These are phyloP conservation scores for Hystrix cristata DNA, from an alignment of 2,113 vertebrate species.

Conservation along the genomic window DNA sequence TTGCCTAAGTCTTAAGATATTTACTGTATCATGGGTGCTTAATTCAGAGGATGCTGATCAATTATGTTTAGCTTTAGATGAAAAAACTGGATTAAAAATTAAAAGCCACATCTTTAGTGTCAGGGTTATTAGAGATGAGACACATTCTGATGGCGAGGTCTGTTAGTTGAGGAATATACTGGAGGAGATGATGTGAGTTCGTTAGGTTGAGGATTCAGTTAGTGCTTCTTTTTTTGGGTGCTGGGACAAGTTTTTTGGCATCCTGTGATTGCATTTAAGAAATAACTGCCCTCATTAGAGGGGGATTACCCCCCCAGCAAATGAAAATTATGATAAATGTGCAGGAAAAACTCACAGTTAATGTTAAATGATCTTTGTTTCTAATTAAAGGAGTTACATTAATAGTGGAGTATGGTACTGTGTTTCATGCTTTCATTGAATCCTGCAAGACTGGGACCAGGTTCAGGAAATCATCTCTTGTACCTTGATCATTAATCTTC, in stretches of 20 bases:
- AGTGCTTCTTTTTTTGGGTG: background rate
- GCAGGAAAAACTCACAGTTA: slow-evolving; percentile 30
- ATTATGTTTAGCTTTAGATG: slow-evolving; percentile 42
- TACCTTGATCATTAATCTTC: background rate
- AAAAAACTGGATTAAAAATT: slow-evolving; percentile 25
- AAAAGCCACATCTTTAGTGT: background rate
- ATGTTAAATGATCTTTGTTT: slow-evolving; percentile 4
- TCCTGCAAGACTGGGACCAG: background rate
- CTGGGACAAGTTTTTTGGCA: background rate
- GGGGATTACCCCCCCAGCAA: background rate
- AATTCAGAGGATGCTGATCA: background rate
- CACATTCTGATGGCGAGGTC: background rate
- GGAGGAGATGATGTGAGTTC: background rate
- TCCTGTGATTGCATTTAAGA: background rate
- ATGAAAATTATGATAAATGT: slow-evolving; percentile 38
- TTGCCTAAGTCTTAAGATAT: background rate
- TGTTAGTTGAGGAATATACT: background rate
- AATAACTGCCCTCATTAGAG: background rate
- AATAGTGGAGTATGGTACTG: background rate
- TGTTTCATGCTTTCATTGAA: background rate
- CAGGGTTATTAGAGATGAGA: background rate
- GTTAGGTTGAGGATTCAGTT: background rate
- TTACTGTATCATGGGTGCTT: slow-evolving; percentile 26
- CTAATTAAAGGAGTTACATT: background rate
- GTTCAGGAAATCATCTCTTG: background rate